A percentile compares a stretch with the other conserved stretches of the same genome.
These are phyloP conservation scores for Philaethria dido DNA, from an alignment of 2,888 invertebrate genomes.

Conservation along the genomic window DNA sequence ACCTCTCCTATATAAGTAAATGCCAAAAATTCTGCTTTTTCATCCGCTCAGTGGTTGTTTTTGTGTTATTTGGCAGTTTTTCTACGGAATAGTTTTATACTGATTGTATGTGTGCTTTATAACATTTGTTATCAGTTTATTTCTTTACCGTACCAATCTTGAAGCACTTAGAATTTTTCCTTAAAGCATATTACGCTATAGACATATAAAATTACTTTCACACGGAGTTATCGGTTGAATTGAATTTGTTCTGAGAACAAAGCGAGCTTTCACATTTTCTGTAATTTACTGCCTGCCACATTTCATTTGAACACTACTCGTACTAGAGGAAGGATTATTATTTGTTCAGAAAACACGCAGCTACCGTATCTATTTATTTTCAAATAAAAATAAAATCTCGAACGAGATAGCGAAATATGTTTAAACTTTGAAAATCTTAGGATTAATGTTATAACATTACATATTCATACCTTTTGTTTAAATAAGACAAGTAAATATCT, in stretches of 20 bases:
- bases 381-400: conserved; percentile 8
- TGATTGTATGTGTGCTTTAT: background rate
- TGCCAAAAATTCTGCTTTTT: no score
- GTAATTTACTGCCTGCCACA: conserved; percentile 37
- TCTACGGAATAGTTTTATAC: no score
- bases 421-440: no score
- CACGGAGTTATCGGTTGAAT: conserved; percentile 35
- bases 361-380: conserved; percentile 12
- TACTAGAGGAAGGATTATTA: conserved; percentile 13
- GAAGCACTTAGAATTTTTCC: conserved; percentile 8
- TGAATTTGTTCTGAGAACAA: conserved; percentile 39
- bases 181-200: conserved; percentile 14
- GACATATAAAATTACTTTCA: conserved; percentile 33
- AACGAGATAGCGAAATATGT: background rate
- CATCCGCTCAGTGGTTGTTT: no score
- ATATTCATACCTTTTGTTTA: no score
- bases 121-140: background rate
- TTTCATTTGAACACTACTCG: conserved; percentile 31
- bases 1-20: no score
- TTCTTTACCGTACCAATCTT: background rate
- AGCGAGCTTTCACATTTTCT: conserved; percentile 32
- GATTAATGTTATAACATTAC: no score
- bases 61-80: no score
- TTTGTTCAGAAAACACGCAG: conserved; percentile 14
- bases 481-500: no score